phyloP scores from a whole-genome alignment of 2,113 vertebrate genomes.

The Chloropsis hardwickii region DNA sequence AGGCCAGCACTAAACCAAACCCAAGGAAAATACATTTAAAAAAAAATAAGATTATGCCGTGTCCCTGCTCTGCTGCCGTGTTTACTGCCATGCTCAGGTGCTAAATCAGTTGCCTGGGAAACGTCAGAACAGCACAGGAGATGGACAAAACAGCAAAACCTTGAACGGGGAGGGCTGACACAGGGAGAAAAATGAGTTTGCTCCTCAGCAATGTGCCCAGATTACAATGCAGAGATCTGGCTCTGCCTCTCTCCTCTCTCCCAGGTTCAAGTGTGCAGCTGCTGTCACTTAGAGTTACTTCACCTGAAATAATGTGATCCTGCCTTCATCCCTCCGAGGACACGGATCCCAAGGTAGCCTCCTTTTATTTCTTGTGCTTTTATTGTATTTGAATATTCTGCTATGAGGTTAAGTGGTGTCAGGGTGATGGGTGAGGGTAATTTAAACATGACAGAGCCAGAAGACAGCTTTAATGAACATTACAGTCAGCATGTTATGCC shows the following conservation, averaged over 20 bases:
- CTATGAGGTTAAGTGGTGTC: not conserved
- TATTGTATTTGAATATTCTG: not conserved
- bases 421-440: not conserved
- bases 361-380: not conserved
- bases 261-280: not conserved
- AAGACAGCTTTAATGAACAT: not conserved
- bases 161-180: not conserved
- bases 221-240: not conserved
- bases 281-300: not conserved
- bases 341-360: not conserved
- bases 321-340: not conserved
- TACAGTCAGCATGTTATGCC: not conserved
- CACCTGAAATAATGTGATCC: not conserved
- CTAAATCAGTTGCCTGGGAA: conserved; percentile 49
- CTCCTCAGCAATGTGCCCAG: not conserved
- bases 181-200: not conserved
- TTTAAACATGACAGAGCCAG: not conserved
- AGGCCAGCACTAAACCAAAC: not conserved
- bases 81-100: conserved; percentile 22
- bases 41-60: not conserved
- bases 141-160: not conserved
- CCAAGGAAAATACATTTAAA: not conserved
- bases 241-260: not conserved
- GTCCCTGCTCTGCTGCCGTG: not conserved
- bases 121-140: not conserved